These are phyloP conservation scores for Cygnus buccinator DNA, from an alignment of 2,113 vertebrate species.

Conservation along the genomic window DNA sequence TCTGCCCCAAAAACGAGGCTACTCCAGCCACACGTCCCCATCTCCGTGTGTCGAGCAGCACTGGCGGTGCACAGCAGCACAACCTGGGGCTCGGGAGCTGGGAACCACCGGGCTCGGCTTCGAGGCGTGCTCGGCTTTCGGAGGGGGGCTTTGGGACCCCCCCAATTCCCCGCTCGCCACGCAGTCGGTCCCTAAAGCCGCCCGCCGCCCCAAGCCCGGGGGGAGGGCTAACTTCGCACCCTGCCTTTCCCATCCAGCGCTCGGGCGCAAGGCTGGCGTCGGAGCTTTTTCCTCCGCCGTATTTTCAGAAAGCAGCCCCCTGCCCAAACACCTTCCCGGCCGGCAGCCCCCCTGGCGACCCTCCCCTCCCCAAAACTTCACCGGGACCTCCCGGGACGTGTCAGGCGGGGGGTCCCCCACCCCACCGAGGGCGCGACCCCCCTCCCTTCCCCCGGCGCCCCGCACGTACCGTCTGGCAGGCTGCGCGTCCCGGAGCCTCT, in stretches of 20 bases:
- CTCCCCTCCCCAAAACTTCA: not conserved
- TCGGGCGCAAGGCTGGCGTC: not conserved
- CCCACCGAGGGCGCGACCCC: not conserved
- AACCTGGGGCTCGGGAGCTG: no score
- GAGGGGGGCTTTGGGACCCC: no score
- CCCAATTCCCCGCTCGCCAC: no score
- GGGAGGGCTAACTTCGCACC: slow-evolving; percentile 18
- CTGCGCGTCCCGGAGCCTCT: not conserved
- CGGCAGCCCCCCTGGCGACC: not conserved
- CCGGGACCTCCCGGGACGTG: not conserved
- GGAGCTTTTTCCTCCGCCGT: not conserved
- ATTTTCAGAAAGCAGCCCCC: not conserved
- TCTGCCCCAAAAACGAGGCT: not conserved
- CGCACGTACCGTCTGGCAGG: slow-evolving; percentile 43
- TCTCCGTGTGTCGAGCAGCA: no score
- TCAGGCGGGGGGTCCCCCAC: not conserved
- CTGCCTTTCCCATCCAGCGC: not conserved
- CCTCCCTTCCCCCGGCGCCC: not conserved
- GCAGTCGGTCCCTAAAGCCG: not conserved
- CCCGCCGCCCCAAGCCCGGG: not conserved
- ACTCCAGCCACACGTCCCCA: not conserved
- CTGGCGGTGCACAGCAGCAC: no score
- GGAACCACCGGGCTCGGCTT: no score
- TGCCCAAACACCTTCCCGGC: no score
- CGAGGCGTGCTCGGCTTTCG: no score